phyloP scores from a whole-genome alignment of 2,888 invertebrate species.

The Brachyptera putata region DNA sequence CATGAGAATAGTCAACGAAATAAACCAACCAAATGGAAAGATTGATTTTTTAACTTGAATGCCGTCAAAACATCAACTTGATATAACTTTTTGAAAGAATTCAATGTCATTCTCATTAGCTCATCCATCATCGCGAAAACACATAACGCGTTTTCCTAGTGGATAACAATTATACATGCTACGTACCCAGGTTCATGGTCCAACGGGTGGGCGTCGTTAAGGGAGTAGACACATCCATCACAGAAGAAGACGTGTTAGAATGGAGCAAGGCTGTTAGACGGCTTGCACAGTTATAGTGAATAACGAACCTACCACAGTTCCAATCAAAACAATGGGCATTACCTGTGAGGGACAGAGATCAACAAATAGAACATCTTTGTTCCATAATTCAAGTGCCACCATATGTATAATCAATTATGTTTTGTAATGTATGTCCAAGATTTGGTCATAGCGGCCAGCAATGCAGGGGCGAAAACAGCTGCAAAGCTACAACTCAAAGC shows the following conservation, averaged over 20 bases:
- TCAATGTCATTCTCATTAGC: too few species aligned
- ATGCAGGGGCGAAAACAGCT: background rate
- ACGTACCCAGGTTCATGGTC: background rate
- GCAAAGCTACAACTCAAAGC: background rate
- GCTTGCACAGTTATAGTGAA: background rate
- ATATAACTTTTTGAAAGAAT: too few species aligned
- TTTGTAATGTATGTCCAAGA: background rate
- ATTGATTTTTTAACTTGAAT: too few species aligned
- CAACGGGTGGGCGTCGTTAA: background rate
- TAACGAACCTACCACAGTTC: background rate
- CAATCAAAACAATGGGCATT: background rate
- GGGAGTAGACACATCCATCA: background rate
- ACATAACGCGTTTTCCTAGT: too few species aligned
- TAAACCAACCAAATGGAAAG: too few species aligned
- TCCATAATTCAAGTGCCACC: background rate
- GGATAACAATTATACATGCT: background rate
- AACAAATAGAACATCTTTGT: background rate
- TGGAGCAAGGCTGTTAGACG: background rate
- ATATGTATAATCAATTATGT: background rate
- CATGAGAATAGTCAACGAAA: too few species aligned
- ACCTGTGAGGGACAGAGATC: background rate
- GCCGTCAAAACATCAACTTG: too few species aligned
- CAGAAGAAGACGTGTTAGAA: background rate
- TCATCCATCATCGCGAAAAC: too few species aligned
- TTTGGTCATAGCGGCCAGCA: background rate